Percentiles rank a stretch among this genome's conserved stretches.
Conservation (phyloP, 2,888 invertebrate species). For the Monochamus alternatus region DNA sequence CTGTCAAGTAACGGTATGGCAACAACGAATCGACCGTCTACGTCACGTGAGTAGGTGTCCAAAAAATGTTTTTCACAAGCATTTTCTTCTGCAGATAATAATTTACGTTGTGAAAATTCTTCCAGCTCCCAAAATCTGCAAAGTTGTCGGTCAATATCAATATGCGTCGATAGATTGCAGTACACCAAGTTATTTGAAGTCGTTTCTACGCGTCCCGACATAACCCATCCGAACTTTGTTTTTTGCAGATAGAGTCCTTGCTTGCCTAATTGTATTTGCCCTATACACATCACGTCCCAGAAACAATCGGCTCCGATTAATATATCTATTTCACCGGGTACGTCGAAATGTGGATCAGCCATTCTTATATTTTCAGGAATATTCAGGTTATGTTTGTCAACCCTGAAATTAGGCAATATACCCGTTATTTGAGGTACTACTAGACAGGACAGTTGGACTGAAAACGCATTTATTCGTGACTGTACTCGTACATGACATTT, state of each 20-base stretch:
- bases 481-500: constrained; percentile 5
- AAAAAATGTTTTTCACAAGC: constrained; percentile 15
- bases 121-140: constrained; percentile 18
- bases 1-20: not conserved
- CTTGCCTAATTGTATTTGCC: constrained; percentile 36
- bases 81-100: constrained; percentile 15
- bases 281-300: constrained; percentile 41
- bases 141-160: constrained; percentile 9
- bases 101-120: not conserved
- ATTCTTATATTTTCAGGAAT: constrained; percentile 41
- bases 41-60: constrained; percentile 2
- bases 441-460: constrained; percentile 29
- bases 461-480: constrained; percentile 29
- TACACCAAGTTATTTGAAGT: not conserved
- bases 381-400: constrained; percentile 23
- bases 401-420: constrained; percentile 32
- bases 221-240: constrained; percentile 45
- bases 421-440: constrained; percentile 41
- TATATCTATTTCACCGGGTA: constrained; percentile 42
- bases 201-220: constrained; percentile 29
- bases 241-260: constrained; percentile 44
- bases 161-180: constrained; percentile 5
- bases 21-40: constrained; percentile 19
- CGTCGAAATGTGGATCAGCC: constrained; percentile 43
- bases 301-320: constrained; percentile 45